Evolutionary conservation across 1,140 invertebrate genomes (phyloP).

Genomic region (Drosophila erecta): DNA sequence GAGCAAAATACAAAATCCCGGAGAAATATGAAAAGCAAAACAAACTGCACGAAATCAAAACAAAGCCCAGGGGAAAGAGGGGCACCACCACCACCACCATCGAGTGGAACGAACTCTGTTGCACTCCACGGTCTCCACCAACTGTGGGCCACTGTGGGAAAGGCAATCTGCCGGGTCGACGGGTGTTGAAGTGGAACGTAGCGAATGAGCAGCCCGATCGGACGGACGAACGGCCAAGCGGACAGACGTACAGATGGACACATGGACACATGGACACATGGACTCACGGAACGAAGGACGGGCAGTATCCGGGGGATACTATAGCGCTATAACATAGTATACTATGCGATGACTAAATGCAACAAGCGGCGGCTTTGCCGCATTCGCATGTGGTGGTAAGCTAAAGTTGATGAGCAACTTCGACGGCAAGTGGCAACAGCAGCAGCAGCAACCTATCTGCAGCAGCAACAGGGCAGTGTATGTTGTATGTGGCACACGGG

Average conservation of each 20-base stretch:
- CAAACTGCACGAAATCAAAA: conserved; percentile 80
- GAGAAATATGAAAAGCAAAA: conserved; percentile 80
- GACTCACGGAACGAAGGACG: neutral
- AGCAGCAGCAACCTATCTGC: conserved; percentile 54
- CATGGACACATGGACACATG: neutral
- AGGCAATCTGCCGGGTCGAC: conserved; percentile 61
- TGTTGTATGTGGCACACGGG: conserved; percentile 67
- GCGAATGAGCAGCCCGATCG: conserved; percentile 54
- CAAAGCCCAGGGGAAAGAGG: conserved; percentile 49
- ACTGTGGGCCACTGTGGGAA: conserved; percentile 59
- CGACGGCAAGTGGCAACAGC: conserved; percentile 70
- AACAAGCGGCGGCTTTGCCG: conserved; percentile 71
- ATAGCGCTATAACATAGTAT: neutral
- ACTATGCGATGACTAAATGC: conserved; percentile 72
- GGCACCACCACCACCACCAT: conserved; percentile 12
- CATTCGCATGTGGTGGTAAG: conserved; percentile 56
- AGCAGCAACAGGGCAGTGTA: conserved; percentile 53
- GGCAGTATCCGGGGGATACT: conserved; percentile 10
- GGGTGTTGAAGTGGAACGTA: conserved; percentile 78
- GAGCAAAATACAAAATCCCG: conserved; percentile 82
- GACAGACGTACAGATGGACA: too few species aligned
- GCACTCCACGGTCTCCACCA: conserved; percentile 55
- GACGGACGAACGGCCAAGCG: neutral
- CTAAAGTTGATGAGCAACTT: conserved; percentile 78
- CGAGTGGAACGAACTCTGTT: conserved; percentile 81